These are phyloP conservation scores for Eristalis intricaria DNA, from an alignment of 2,888 invertebrate species.

Conservation along the genomic window DNA sequence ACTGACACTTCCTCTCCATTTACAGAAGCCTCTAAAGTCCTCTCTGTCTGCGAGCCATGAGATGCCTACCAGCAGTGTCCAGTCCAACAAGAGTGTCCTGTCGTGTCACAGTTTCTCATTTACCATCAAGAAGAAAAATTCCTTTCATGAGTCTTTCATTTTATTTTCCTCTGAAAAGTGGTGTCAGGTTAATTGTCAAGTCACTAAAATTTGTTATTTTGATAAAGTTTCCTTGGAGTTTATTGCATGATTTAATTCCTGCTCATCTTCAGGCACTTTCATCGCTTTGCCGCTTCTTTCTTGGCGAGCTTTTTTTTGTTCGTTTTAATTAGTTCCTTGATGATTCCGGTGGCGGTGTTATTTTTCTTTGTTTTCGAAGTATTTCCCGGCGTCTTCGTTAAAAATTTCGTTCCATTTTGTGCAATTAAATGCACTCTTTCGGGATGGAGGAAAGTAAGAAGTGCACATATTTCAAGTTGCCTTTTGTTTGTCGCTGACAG, in stretches of 20 bases:
- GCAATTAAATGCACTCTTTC: background rate
- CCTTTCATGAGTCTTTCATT: background rate
- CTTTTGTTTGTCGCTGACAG: background rate
- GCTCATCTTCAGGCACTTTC: background rate
- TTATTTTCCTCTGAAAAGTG: background rate
- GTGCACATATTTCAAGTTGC: background rate
- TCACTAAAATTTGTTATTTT: background rate
- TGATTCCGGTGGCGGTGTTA: background rate
- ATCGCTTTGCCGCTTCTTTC: too few species aligned
- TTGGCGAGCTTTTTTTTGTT: background rate
- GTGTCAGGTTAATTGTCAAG: background rate
- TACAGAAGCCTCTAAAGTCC: too few species aligned
- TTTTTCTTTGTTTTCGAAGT: background rate
- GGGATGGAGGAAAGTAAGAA: background rate
- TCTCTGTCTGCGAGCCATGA: too few species aligned
- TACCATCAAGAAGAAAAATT: background rate
- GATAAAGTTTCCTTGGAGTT: background rate
- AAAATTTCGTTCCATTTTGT: background rate
- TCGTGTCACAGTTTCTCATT: background rate
- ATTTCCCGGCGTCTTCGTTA: background rate
- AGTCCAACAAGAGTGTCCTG: too few species aligned
- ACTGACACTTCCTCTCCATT: too few species aligned
- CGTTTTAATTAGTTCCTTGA: background rate
- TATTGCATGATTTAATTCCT: background rate
- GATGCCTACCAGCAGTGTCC: too few species aligned